These are phyloP conservation scores for Acanthosepion pharaonis DNA, from an alignment of 2,888 invertebrate species.

Conservation along the genomic window DNA sequence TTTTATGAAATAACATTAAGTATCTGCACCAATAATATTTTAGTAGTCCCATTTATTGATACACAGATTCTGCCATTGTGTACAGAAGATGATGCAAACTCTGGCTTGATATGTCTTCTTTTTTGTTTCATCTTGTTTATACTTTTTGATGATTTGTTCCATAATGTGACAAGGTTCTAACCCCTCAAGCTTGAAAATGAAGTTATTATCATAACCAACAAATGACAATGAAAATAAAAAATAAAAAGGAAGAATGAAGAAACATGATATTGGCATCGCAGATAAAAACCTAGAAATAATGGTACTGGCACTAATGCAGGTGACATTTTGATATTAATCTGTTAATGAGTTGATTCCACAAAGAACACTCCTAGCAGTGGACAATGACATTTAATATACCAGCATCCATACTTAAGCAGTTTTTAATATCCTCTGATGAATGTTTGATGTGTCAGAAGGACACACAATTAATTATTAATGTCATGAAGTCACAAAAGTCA, in stretches of 20 bases:
- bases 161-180: no score
- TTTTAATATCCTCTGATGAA: slow-evolving; percentile 33
- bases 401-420: neutral
- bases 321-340: slow-evolving; percentile 33
- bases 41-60: no score
- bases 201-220: no score
- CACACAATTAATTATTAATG: slow-evolving; percentile 6
- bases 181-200: no score
- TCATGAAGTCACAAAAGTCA: neutral
- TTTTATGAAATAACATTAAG: no score
- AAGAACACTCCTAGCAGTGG: neutral
- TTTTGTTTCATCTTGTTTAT: no score
- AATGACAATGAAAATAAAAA: no score
- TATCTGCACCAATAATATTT: no score
- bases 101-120: no score
- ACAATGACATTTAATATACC: neutral
- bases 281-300: neutral
- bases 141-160: no score
- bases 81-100: no score
- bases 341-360: slow-evolving; percentile 10
- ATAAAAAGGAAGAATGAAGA: neutral
- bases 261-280: neutral
- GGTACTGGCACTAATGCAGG: neutral
- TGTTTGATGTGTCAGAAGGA: slow-evolving; percentile 4
- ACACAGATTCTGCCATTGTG: no score